Conservation (phyloP, 2,797 vertebrate species). For the Todus mexicanus region DNA sequence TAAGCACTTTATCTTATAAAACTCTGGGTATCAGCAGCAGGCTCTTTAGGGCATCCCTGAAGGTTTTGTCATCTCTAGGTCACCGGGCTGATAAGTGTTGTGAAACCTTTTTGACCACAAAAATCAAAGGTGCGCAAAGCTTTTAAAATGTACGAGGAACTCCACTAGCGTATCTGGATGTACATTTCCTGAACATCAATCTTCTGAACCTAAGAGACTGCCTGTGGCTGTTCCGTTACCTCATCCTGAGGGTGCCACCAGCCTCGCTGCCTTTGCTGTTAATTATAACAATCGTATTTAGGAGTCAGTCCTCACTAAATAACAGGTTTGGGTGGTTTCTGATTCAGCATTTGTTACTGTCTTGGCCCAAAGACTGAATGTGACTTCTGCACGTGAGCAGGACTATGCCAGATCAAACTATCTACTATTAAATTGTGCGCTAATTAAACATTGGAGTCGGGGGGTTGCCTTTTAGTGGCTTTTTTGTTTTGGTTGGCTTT, state of each 20-base stretch:
- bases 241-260: neutral
- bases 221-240: neutral
- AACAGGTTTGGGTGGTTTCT: neutral
- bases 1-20: neutral
- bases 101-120: neutral
- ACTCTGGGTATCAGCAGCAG: too few species aligned
- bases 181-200: neutral
- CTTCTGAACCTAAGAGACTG: neutral
- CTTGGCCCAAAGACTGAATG: neutral
- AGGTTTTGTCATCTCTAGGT: neutral
- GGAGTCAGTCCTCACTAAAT: too few species aligned
- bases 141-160: too few species aligned
- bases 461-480: too few species aligned
- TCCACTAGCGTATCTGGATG: neutral
- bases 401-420: too few species aligned
- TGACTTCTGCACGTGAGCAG: neutral
- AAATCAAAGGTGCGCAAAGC: rapidly evolving
- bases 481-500: neutral
- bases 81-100: neutral
- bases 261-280: neutral
- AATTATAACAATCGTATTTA: neutral
- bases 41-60: neutral
- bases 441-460: neutral
- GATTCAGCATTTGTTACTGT: neutral
- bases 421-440: too few species aligned